These are phyloP conservation scores for Peromyscus melanophrys DNA, from an alignment of 2,797 vertebrate species.

Conservation along the genomic window DNA sequence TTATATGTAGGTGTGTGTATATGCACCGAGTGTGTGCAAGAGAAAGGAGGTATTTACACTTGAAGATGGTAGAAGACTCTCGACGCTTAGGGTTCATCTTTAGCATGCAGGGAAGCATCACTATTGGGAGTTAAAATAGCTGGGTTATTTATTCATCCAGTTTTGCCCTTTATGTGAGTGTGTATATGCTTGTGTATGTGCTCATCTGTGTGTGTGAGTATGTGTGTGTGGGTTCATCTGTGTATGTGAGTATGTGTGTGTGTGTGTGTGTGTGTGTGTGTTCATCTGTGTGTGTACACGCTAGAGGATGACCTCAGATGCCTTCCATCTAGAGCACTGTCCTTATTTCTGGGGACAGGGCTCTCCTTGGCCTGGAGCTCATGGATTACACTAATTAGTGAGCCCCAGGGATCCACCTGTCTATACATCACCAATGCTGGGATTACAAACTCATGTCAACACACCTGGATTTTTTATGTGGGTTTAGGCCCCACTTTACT, in stretches of 20 bases:
- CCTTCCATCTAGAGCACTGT: not conserved
- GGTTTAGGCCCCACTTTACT: not conserved
- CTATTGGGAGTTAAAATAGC: not conserved
- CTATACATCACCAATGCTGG: not conserved
- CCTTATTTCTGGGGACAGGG: not conserved
- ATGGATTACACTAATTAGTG: not conserved
- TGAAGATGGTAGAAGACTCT: not conserved
- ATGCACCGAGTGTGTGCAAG: not conserved
- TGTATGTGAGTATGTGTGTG: not conserved
- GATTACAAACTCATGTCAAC: not conserved
- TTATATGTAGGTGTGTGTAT: not conserved
- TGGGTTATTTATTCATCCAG: not conserved
- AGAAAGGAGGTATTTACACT: not conserved
- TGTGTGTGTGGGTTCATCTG: not conserved
- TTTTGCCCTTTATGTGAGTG: not conserved
- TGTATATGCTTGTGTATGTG: not conserved
- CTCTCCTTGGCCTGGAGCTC: not conserved
- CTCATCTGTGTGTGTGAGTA: not conserved
- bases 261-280: not conserved
- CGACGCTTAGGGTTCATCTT: not conserved
- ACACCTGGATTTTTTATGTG: too few species aligned
- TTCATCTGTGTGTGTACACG: not conserved
- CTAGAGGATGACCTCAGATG: too few species aligned
- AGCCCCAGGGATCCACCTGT: not conserved
- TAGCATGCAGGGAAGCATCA: not conserved